Evolutionary conservation across 2,113 vertebrate genomes (phyloP), one percentile per base, ranked within the genome.

Genomic region (Odontesthes bonariensis): DNA sequence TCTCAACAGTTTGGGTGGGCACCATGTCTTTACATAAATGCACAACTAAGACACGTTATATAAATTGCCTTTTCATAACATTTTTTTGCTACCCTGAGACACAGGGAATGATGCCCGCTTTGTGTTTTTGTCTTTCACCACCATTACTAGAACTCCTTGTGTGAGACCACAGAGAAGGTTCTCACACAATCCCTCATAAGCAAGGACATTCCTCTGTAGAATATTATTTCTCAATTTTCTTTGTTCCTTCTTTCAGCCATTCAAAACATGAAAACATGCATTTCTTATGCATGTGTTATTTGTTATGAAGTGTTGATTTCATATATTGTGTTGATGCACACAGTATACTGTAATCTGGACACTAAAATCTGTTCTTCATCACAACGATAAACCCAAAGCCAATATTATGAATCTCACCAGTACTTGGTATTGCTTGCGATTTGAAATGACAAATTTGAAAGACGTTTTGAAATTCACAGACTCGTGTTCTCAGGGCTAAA

Each of bases 1-100:
- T 64, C 67, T 75, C 44, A 54, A 67, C 79, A 42, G 49, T 67
- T 61, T 81, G 75, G 63, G 62, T 73, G 73, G 73, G 61, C 75
- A 57, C 19, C 33, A 0, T 2, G 52, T 72, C 61, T 76, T 68
- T 47, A 44, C 51, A 64, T 74, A 55, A 33, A 27, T 9, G 52
- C 52, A 70, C 38, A n/a, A 47, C 16, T 64, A 8, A 11, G 33
- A 6, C 6, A 1, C 10, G 55, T 17, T 13, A 35, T 20, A 31
- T 53, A 27, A 20, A 59, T n/a, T 4, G 46, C 13, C 46, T 49
- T 49, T 49, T 49, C 17, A 49, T n/a, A 49, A n/a, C 46, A 0
- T n/a, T 49, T 49, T n/a, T 49, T 56, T 35, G 52, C 56, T 23
- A n/a, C 17, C 53, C 35, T 1, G 11, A 44, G 47, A 65, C 13